These are phyloP conservation scores for Camponotus floridanus DNA, from an alignment of 1,140 invertebrate genomes.

Conservation along the genomic window DNA sequence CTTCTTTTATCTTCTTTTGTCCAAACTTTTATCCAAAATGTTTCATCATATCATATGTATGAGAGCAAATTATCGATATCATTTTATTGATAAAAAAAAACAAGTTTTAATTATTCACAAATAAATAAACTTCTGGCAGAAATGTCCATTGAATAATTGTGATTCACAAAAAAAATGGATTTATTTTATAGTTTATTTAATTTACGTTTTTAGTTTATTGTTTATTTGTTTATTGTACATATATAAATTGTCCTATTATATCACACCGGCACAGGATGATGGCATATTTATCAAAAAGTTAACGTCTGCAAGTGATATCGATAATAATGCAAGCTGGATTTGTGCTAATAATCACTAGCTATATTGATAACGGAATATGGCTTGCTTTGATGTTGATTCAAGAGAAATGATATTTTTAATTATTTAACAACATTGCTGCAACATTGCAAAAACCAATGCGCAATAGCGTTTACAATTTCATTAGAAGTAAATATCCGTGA, in stretches of 20 bases:
- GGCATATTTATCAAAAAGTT: neutral
- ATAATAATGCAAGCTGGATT: constrained; percentile 15
- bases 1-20: too few relatives aligned
- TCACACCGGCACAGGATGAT: neutral
- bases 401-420: constrained; percentile 45
- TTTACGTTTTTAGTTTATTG: too few relatives aligned
- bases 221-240: too few relatives aligned
- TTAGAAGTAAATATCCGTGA: neutral
- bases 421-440: neutral
- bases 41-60: constrained; percentile 12
- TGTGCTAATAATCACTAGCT: constrained; percentile 5
- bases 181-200: constrained; percentile 5
- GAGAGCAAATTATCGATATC: constrained; percentile 26
- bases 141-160: neutral
- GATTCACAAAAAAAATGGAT: neutral
- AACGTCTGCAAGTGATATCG: constrained; percentile 13
- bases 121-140: neutral
- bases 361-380: neutral
- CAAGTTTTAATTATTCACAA: constrained; percentile 17
- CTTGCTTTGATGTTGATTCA: neutral
- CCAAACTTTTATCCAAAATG: neutral
- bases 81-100: neutral
- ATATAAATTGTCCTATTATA: too few relatives aligned
- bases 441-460: neutral
- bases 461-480: neutral